Base-by-base conservation (phyloP, 2,113 vertebrate species). In the Mionectes macconnelli region DNA sequence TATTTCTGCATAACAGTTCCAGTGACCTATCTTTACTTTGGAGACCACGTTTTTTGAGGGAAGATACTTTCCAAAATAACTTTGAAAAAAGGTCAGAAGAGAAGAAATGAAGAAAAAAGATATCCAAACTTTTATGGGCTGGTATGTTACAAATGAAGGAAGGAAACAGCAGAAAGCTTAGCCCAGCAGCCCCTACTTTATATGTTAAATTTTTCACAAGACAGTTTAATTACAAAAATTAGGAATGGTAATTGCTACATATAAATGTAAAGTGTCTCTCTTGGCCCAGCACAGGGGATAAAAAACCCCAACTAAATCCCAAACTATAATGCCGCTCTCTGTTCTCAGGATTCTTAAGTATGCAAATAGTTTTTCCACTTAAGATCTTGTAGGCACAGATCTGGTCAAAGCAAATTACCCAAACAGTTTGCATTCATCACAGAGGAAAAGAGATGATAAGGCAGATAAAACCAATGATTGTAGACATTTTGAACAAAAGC, bases 281-380 rank as follows among this genome's bases (percentile, higher is more conserved):
- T 93, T 62, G 78, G 93, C 87, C 79, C 62, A 90, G 87, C 59
- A 93, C 55, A 77, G 55, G 76, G 83, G 96, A 69, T 93, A 87
- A 85, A 83, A 91, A 83, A 56, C 67, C 55, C 84, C 73, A 77
- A 60, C 86, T 50, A 97, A 96, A 97, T 95, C 91, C 68, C 91
- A 84, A 96, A 81, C 83, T 72, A 89, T 67, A 96, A 89, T 90
- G 77, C 89, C 92, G 68, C 79, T 92, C 84, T 96, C 59, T 92
- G 57, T 84, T 92, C 95, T 94, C 96, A 94, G 89, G 93, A 96
- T 90, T 86, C 91, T 97, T 96, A 96, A 97, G 97, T 95, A 97
- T 98, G 96, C 96, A 97, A 97, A 98, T 97, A 97, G 93, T 96
- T 97, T 94, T 95, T 94, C 96, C 97, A 96, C 96, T 97, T 94